These are phyloP conservation scores for Xanthorhoe spadicearia DNA, from an alignment of 2,888 invertebrate genomes.

Conservation along the genomic window DNA sequence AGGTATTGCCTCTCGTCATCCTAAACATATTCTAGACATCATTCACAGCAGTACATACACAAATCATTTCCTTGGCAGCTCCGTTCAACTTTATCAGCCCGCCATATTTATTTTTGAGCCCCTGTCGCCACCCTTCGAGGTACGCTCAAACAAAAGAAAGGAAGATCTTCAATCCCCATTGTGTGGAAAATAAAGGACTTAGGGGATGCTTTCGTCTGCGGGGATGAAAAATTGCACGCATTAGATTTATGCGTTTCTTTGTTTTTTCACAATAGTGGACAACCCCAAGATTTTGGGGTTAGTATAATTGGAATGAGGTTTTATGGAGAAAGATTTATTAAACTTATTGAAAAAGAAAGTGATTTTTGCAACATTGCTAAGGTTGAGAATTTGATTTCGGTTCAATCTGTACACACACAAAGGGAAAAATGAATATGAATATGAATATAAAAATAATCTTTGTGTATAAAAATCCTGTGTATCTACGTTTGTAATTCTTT, in stretches of 20 bases:
- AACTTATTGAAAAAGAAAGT: no score
- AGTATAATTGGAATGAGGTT: not conserved
- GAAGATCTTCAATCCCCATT: constrained; percentile 32
- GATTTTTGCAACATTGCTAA: no score
- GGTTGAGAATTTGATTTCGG: no score
- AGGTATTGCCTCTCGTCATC: no score
- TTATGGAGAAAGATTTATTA: constrained; percentile 1
- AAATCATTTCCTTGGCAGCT: no score
- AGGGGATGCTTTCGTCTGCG: constrained; percentile 19
- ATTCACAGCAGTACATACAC: no score
- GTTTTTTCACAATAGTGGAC: constrained; percentile 40
- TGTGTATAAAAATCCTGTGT: no score
- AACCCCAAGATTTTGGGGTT: constrained; percentile 21
- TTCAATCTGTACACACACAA: no score
- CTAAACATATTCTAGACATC: no score
- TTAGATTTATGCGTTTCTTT: constrained; percentile 39
- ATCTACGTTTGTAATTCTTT: no score
- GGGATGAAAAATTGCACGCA: constrained; percentile 42
- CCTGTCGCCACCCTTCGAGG: constrained; percentile 14
- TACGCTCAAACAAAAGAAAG: constrained; percentile 40
- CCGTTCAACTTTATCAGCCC: not conserved
- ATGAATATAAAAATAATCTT: no score
- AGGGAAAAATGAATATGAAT: no score
- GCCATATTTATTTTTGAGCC: constrained; percentile 24
- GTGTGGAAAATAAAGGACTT: constrained; percentile 41